Conservation (phyloP, 2,888 invertebrate genomes). For the Lissonota sp. region DNA sequence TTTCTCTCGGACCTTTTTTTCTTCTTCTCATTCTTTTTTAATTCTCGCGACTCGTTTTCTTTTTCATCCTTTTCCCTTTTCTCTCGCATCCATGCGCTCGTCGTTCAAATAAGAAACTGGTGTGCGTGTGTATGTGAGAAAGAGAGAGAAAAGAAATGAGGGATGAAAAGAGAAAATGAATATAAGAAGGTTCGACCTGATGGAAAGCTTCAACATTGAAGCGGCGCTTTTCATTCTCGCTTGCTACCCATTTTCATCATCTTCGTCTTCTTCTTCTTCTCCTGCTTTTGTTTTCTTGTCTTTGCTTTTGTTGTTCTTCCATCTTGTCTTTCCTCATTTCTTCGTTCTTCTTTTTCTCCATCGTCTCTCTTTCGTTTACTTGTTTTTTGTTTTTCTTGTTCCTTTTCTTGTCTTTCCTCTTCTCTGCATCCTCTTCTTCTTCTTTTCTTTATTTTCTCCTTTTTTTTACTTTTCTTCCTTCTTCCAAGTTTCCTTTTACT, state of each 20-base stretch:
- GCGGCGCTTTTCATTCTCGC: conserved; percentile 7
- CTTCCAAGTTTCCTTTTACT: not conserved
- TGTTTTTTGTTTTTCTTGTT: too few relatives aligned
- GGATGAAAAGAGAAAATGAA: conserved; percentile 38
- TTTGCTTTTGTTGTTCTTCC: conserved; percentile 8
- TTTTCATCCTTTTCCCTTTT: conserved; percentile 28
- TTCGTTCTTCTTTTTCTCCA: too few relatives aligned
- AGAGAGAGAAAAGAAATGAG: conserved; percentile 16
- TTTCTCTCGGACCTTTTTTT: conserved; percentile 40
- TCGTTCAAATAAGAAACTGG: conserved; percentile 53
- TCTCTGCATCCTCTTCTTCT: conserved; percentile 20
- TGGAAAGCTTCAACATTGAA: conserved; percentile 56
- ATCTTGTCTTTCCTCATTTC: not conserved
- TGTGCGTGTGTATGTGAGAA: conserved; percentile 21
- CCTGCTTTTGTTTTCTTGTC: conserved; percentile 19
- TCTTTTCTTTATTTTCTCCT: conserved; percentile 4
- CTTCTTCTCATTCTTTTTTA: conserved; percentile 9
- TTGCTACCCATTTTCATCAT: not conserved
- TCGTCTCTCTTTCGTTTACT: too few relatives aligned
- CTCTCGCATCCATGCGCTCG: conserved; percentile 43
- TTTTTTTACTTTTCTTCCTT: not conserved
- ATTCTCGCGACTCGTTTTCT: conserved; percentile 21
- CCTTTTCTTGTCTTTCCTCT: not conserved
- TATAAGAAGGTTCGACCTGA: conserved; percentile 47
- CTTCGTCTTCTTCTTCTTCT: not conserved